phyloP scores from a whole-genome alignment of 2,797 vertebrate genomes.

The Pangasius djambal region DNA sequence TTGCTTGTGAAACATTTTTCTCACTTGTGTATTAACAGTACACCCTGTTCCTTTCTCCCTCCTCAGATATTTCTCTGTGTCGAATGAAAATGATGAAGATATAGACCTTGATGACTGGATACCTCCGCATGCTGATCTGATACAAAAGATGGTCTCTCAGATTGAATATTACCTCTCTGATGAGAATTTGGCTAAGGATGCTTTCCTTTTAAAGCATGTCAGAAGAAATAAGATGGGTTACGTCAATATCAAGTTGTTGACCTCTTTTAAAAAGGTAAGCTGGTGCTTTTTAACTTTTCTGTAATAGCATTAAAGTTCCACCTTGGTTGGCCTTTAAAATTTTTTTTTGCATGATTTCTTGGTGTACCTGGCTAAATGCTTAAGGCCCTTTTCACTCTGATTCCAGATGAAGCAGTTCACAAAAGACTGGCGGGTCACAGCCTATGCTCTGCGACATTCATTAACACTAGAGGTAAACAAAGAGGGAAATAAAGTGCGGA shows the following conservation, averaged over 20 bases:
- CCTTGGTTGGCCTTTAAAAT: too few species aligned
- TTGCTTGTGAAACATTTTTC: not conserved
- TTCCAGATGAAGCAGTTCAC: conserved; percentile 62
- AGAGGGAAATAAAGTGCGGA: conserved; percentile 61
- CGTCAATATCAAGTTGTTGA: conserved; percentile 61
- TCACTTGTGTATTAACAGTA: not conserved
- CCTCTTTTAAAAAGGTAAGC: conserved; percentile 63
- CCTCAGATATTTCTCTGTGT: conserved; percentile 36
- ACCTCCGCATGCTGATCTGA: conserved; percentile 50
- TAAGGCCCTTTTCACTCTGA: not conserved
- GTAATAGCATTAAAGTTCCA: not conserved
- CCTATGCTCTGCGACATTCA: conserved; percentile 57
- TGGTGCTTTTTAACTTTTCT: not conserved
- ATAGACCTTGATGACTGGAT: conserved; percentile 52
- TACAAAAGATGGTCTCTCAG: conserved; percentile 59
- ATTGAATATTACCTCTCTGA: conserved; percentile 61
- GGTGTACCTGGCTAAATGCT: not conserved
- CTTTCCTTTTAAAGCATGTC: conserved; percentile 61
- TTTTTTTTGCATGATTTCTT: conserved; percentile 16
- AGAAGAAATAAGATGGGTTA: conserved; percentile 62
- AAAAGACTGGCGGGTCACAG: conserved; percentile 62
- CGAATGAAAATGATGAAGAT: conserved; percentile 51
- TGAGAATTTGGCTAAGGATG: conserved; percentile 61
- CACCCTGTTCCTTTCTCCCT: not conserved
- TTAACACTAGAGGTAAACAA: conserved; percentile 58